Conservation (phyloP, 2,113 vertebrate species). For the Arizona elegans region DNA sequence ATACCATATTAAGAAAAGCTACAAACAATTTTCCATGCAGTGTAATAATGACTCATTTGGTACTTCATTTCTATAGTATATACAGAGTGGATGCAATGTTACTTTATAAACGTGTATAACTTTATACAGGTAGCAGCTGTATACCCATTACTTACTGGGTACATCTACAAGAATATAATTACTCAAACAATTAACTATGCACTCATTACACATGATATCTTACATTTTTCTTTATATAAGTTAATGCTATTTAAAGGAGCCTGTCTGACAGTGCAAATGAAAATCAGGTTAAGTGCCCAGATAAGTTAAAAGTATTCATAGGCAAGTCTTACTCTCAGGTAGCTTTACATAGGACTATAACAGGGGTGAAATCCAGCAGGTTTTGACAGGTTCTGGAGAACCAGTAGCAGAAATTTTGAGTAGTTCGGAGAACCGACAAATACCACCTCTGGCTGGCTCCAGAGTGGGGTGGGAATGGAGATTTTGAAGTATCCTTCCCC, state of each 20-base stretch:
- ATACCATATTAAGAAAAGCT: neutral
- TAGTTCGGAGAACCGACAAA: no score
- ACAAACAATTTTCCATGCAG: neutral
- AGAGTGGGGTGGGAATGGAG: no score
- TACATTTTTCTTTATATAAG: neutral
- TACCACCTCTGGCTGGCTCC: no score
- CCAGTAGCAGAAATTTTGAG: no score
- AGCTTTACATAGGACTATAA: neutral
- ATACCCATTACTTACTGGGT: neutral
- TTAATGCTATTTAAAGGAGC: neutral
- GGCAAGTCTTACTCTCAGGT: neutral
- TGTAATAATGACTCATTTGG: neutral
- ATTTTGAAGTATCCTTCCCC: no score
- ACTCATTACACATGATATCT: neutral
- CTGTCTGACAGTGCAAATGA: neutral
- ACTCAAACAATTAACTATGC: neutral
- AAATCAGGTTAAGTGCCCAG: neutral
- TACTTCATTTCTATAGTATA: neutral
- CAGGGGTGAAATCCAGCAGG: no score
- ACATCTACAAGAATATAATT: neutral
- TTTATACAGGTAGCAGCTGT: neutral
- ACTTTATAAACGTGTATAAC: neutral
- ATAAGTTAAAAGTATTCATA: neutral
- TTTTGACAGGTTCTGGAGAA: no score
- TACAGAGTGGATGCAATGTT: neutral